A percentile compares a stretch with the other conserved stretches of the same genome.
phyloP scores from a whole-genome alignment of 2,797 vertebrate species.

The Periparus ater region DNA sequence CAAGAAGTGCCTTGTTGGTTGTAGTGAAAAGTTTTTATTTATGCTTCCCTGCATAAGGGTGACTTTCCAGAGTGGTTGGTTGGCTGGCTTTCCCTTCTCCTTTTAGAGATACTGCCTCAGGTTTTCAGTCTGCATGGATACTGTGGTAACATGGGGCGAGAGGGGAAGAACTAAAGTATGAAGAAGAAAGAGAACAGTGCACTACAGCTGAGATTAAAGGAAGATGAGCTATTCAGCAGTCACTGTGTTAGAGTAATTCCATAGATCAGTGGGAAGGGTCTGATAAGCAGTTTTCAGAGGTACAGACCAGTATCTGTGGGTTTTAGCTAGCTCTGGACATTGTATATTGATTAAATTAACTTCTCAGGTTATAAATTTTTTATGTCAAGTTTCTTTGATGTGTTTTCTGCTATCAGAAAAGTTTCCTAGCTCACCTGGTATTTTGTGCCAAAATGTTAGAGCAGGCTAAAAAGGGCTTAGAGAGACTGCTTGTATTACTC shows the following conservation, averaged over 20 bases:
- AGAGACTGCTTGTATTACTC: background rate
- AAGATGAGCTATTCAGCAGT: background rate
- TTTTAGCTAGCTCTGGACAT: background rate
- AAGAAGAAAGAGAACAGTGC: background rate
- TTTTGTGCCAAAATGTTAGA: background rate
- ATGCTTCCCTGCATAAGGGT: background rate
- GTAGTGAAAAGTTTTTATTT: background rate
- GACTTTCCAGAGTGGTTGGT: background rate
- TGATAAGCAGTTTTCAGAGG: background rate
- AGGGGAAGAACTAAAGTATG: background rate
- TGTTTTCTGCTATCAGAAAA: background rate
- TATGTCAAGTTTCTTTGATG: background rate
- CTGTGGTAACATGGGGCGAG: fast-evolving
- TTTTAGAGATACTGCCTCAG: background rate
- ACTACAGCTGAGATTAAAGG: background rate
- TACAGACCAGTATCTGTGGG: background rate
- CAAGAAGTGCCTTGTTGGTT: fast-evolving
- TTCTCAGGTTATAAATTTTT: background rate
- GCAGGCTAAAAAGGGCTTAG: background rate
- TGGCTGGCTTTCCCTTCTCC: background rate
- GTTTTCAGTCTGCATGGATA: background rate
- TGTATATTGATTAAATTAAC: background rate
- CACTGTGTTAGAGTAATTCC: background rate
- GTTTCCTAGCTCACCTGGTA: background rate
- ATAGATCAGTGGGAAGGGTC: background rate